phyloP scores from a whole-genome alignment of 2,888 invertebrate genomes.

The Drepana falcataria region DNA sequence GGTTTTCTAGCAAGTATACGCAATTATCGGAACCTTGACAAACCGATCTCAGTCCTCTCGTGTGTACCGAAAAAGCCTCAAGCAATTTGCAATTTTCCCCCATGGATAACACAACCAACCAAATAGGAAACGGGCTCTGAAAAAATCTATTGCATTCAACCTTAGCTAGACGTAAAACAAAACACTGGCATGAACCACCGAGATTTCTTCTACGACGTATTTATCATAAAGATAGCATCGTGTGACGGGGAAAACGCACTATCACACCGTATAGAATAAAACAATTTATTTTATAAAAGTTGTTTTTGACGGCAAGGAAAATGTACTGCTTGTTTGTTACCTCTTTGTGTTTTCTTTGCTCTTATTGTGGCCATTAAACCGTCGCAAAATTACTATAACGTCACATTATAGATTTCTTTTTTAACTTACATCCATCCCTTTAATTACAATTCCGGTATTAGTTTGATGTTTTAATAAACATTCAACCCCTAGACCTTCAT shows the following conservation, averaged over 20 bases:
- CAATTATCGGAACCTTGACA: neutral
- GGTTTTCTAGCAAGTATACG: neutral
- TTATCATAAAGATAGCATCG: neutral
- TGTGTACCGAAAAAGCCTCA: neutral
- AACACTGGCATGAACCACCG: neutral
- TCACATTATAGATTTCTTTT: too few relatives aligned
- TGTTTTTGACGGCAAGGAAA: slow-evolving; percentile 59
- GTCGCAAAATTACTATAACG: slow-evolving; percentile 7
- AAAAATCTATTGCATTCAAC: neutral
- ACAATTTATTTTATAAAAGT: slow-evolving; percentile 63
- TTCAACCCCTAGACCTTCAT: too few relatives aligned
- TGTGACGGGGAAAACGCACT: slow-evolving; percentile 9
- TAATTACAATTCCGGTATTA: too few relatives aligned
- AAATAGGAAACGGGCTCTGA: neutral
- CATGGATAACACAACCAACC: neutral
- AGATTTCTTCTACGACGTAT: neutral
- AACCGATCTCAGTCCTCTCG: neutral
- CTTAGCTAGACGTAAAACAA: neutral
- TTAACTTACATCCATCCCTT: too few relatives aligned
- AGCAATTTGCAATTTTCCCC: neutral
- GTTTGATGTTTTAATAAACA: too few relatives aligned
- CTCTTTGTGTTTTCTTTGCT: slow-evolving; percentile 41
- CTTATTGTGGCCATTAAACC: slow-evolving; percentile 26
- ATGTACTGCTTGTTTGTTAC: slow-evolving; percentile 53
- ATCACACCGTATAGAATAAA: slow-evolving; percentile 47